Conservation (phyloP, 2,797 vertebrate species). For the Lepilemur ruficaudatus region DNA sequence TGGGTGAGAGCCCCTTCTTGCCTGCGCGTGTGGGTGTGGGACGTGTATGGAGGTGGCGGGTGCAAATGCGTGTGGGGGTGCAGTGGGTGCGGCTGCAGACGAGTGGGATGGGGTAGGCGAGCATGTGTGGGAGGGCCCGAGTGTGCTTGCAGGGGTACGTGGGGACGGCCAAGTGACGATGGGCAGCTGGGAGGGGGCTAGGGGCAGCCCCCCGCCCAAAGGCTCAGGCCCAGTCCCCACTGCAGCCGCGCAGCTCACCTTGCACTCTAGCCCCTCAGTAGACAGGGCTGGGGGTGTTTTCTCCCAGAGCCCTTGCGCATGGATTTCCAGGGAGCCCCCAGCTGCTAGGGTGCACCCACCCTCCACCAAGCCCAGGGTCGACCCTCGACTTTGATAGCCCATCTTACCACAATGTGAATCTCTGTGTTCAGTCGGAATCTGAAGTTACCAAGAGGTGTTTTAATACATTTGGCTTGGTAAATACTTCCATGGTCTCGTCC, state of each 20-base stretch:
- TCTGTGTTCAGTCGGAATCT: neutral
- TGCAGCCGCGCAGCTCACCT: neutral
- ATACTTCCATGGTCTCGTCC: conserved; percentile 1
- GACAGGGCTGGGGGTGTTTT: neutral
- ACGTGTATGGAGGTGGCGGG: neutral
- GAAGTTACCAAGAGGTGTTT: conserved; percentile 8
- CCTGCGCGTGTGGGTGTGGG: neutral
- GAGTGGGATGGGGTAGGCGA: neutral
- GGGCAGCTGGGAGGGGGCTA: neutral
- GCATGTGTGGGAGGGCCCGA: neutral
- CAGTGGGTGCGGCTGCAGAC: neutral
- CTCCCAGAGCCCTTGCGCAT: neutral
- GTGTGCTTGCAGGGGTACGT: neutral
- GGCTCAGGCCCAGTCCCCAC: neutral
- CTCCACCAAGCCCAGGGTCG: neutral
- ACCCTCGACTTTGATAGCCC: neutral
- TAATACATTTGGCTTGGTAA: neutral
- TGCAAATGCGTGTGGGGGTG: too few species aligned
- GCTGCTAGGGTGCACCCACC: neutral
- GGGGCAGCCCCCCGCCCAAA: neutral
- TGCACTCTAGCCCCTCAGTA: neutral
- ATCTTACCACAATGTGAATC: neutral
- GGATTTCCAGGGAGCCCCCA: neutral
- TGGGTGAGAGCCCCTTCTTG: neutral
- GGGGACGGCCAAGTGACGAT: neutral